A percentile compares a stretch with the other conserved stretches of the same genome.
These are phyloP conservation scores for Apostichopus leukothele DNA, from an alignment of 53 echinoderm and acorn worm species.

Conservation along the genomic window DNA sequence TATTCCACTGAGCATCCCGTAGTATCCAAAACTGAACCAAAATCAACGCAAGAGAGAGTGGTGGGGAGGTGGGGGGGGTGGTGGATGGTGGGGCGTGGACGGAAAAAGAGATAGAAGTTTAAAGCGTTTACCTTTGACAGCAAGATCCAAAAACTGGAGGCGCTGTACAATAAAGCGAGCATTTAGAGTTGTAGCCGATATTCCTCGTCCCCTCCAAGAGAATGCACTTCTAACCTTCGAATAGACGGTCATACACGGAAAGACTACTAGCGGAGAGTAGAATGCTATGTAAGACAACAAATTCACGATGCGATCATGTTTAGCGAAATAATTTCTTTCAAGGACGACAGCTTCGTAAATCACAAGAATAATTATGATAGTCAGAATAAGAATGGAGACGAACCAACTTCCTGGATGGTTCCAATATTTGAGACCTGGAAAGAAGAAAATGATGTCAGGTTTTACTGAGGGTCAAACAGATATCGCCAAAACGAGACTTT, in stretches of 20 bases:
- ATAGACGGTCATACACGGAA: slow-evolving; percentile 32
- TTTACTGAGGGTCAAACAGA: too few relatives aligned
- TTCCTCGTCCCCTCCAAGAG: not conserved
- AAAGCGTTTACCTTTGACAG: not conserved
- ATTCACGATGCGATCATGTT: not conserved
- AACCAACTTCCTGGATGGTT: slow-evolving; percentile 29
- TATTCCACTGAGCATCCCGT: too few relatives aligned
- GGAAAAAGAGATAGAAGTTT: too few relatives aligned
- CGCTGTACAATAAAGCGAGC: slow-evolving; percentile 24
- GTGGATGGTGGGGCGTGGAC: too few relatives aligned
- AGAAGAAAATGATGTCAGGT: too few relatives aligned
- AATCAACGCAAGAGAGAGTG: too few relatives aligned
- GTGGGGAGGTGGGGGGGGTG: too few relatives aligned
- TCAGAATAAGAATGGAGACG: not conserved
- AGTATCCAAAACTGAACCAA: too few relatives aligned
- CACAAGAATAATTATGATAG: not conserved
- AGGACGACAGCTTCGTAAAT: not conserved
- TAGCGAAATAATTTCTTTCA: not conserved
- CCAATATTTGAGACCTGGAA: slow-evolving; percentile 5
- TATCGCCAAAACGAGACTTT: too few relatives aligned
- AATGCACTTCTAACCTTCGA: slow-evolving; percentile 7
- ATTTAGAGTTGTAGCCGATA: not conserved
- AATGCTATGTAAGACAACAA: slow-evolving; percentile 25
- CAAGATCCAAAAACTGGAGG: slow-evolving; percentile 20
- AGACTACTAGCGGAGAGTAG: not conserved